A percentile compares a stretch with the other conserved stretches of the same genome.
phyloP scores from a whole-genome alignment of 2,113 vertebrate genomes.

The Phoxinus phoxinus region DNA sequence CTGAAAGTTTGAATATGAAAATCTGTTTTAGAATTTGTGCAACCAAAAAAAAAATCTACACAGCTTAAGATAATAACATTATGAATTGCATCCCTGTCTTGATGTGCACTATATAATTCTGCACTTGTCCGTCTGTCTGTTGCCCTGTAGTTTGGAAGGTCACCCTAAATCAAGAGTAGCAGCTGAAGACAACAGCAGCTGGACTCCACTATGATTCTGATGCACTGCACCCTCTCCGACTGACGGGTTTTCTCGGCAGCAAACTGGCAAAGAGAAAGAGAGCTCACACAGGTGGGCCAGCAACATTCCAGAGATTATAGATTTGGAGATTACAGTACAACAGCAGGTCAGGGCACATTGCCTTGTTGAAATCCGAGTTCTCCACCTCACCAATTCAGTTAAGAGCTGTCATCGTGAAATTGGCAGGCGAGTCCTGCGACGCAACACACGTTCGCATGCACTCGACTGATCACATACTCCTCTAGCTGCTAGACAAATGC shows the following conservation, averaged over 20 bases:
- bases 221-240: conserved; percentile 47
- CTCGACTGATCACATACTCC: conserved; percentile 34
- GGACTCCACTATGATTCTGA: conserved; percentile 4
- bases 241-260: conserved; percentile 43
- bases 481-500: conserved; percentile 59
- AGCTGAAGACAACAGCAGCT: conserved; percentile 9
- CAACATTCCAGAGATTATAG: conserved; percentile 60
- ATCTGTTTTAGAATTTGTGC: background rate
- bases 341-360: conserved; percentile 58
- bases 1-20: background rate
- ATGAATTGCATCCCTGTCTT: background rate
- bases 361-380: conserved; percentile 42
- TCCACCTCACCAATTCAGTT: conserved; percentile 37
- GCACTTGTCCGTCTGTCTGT: background rate
- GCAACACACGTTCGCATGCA: background rate
- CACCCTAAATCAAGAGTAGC: background rate
- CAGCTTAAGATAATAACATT: background rate
- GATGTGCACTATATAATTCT: background rate
- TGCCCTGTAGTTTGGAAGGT: conserved; percentile 23
- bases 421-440: background rate
- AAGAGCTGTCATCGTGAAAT: conserved; percentile 26
- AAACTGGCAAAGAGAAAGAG: conserved; percentile 54
- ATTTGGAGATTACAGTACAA: conserved; percentile 65
- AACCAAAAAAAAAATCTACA: background rate
- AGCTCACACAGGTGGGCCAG: conserved; percentile 31